Percentiles rank a stretch among this genome's conserved stretches.
Evolutionary conservation across 2,797 vertebrate species (phyloP).

Genomic region (Paratrypauchen microcephalus): DNA sequence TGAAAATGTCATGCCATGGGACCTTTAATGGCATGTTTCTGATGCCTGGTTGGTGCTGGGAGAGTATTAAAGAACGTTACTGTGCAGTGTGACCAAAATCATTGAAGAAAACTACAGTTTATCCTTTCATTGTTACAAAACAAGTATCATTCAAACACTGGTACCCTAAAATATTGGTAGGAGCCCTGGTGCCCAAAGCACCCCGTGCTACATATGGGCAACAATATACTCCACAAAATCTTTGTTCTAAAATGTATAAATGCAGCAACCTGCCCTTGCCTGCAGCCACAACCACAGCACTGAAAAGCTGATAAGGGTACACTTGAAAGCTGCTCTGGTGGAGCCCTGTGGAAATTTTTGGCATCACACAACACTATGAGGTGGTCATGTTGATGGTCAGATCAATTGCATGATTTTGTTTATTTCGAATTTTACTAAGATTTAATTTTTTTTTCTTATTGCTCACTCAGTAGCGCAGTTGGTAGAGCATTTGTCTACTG

Average conservation of each 20-base stretch:
- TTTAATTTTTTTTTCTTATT: background rate
- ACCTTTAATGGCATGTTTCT: no score
- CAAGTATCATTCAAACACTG: no score
- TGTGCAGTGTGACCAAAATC: no score
- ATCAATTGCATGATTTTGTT: background rate
- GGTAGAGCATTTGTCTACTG: no score
- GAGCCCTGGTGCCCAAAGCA: no score
- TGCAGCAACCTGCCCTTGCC: background rate
- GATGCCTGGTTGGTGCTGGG: no score
- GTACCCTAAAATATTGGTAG: no score
- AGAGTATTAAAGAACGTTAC: no score
- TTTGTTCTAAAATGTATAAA: background rate
- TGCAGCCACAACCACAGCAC: background rate
- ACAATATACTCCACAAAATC: background rate
- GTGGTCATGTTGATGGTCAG: background rate
- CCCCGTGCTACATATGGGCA: background rate
- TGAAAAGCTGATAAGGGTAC: conserved; percentile 7
- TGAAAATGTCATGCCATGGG: no score
- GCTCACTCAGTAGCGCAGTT: no score
- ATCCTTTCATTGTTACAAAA: no score
- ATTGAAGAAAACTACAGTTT: no score
- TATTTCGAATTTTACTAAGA: background rate
- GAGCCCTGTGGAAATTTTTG: background rate
- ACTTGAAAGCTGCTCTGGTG: background rate
- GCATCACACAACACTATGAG: conserved; percentile 2